phyloP scores from a whole-genome alignment of 2,888 invertebrate genomes.

The Ectemnius lituratus region DNA sequence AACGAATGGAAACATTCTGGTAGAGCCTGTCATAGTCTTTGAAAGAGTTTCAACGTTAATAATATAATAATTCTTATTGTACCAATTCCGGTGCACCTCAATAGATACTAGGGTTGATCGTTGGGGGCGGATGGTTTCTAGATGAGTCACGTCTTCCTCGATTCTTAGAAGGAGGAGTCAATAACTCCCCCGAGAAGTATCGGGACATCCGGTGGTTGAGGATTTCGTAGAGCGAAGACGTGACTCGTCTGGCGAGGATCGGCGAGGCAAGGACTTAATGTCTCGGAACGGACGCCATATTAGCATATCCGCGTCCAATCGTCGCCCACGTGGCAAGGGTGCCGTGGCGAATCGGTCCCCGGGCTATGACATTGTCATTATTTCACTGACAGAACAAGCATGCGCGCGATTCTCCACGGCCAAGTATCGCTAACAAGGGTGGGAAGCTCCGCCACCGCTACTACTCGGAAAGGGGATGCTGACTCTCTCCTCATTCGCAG shows the following conservation, averaged over 20 bases:
- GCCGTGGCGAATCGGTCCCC: slow-evolving; percentile 72
- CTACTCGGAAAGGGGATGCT: not conserved
- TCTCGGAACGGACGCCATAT: slow-evolving; percentile 77
- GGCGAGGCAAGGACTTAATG: slow-evolving; percentile 70
- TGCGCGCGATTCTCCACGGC: slow-evolving; percentile 74
- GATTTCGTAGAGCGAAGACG: slow-evolving; percentile 47
- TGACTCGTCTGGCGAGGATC: slow-evolving; percentile 57
- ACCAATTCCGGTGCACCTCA: too few species aligned
- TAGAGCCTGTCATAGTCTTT: too few species aligned
- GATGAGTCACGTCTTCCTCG: slow-evolving; percentile 23
- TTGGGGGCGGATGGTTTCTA: too few species aligned
- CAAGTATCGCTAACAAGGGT: slow-evolving; percentile 75
- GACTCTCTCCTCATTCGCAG: slow-evolving; percentile 5
- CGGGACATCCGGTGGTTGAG: slow-evolving; percentile 38
- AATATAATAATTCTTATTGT: too few species aligned
- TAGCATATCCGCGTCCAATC: slow-evolving; percentile 78
- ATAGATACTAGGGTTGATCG: too few species aligned
- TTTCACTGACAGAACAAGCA: slow-evolving; percentile 76
- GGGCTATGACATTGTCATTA: slow-evolving; percentile 77
- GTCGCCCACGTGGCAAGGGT: slow-evolving; percentile 75
- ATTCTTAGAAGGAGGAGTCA: slow-evolving; percentile 11
- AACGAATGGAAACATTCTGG: too few species aligned
- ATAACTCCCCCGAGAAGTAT: slow-evolving; percentile 13
- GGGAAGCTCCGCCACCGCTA: slow-evolving; percentile 61
- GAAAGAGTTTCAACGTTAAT: too few species aligned